Evolutionary conservation across 2,888 invertebrate genomes (phyloP).

Genomic region (Cephonodes hylas): DNA sequence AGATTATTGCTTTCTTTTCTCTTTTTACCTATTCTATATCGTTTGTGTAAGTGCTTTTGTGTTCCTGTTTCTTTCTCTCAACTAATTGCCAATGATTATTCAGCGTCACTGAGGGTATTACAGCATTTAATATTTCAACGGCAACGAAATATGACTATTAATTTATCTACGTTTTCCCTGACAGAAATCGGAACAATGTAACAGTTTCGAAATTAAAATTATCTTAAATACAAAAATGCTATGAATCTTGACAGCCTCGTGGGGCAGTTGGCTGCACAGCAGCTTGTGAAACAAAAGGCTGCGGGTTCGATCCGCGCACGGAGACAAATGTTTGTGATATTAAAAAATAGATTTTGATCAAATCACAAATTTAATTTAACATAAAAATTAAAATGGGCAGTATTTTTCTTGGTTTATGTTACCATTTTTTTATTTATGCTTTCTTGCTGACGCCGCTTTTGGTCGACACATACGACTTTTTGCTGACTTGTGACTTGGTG

Average conservation of each 20-base stretch:
- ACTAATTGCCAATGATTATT: constrained; percentile 34
- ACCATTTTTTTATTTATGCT: no score
- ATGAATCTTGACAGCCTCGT: no score
- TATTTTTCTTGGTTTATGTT: no score
- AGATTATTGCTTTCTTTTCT: constrained; percentile 21
- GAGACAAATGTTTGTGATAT: no score
- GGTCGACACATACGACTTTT: constrained; percentile 31
- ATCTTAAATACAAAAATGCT: not conserved
- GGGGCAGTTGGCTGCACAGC: no score
- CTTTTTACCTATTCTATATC: constrained; percentile 17
- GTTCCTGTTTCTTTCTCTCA: constrained; percentile 24
- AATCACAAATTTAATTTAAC: no score
- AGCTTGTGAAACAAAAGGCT: no score
- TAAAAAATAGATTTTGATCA: no score
- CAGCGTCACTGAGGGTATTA: constrained; percentile 31
- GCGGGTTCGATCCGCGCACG: no score
- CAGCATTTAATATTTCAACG: constrained; percentile 29
- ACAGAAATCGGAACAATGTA: no score
- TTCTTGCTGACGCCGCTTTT: constrained; percentile 30
- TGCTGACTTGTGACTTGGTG: constrained; percentile 36
- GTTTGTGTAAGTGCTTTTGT: constrained; percentile 13
- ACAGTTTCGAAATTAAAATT: not conserved
- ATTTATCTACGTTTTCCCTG: constrained; percentile 17
- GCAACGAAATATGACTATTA: constrained; percentile 21
- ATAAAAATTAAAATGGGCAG: no score